Conservation (phyloP, 2,797 vertebrate genomes). For the Dicrostonyx torquatus region DNA sequence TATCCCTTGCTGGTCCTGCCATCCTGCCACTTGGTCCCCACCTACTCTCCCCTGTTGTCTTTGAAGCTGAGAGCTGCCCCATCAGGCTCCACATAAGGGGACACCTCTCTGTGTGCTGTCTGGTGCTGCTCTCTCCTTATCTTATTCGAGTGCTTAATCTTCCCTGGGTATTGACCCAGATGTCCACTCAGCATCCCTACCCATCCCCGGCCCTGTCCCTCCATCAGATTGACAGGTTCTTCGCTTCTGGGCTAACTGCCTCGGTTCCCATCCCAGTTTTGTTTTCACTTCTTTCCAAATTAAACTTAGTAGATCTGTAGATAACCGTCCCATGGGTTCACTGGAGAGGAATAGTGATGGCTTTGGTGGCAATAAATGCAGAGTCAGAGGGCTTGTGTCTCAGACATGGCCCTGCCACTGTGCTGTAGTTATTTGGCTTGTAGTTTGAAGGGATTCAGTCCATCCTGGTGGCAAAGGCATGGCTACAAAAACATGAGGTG, state of each 20-base stretch:
- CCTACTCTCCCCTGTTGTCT: background rate
- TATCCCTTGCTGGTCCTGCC: background rate
- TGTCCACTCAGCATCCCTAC: background rate
- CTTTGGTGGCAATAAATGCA: background rate
- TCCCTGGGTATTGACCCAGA: background rate
- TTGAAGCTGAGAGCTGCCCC: background rate
- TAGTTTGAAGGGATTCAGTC: background rate
- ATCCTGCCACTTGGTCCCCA: background rate
- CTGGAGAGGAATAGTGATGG: background rate
- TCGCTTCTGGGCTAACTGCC: background rate
- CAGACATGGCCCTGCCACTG: background rate
- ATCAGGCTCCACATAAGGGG: background rate
- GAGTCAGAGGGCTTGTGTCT: background rate
- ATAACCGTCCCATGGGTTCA: background rate
- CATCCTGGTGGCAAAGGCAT: background rate
- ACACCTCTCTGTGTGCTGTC: fast-evolving
- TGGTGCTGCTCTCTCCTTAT: background rate
- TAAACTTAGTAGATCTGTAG: background rate
- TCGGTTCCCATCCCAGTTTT: background rate
- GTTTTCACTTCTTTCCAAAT: background rate
- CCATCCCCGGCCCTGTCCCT: background rate
- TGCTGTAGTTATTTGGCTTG: background rate
- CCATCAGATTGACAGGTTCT: background rate
- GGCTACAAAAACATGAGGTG: background rate
- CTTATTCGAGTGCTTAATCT: background rate